Base-by-base conservation (phyloP, 2,888 invertebrate species). In the Sabellastarte sp. region DNA sequence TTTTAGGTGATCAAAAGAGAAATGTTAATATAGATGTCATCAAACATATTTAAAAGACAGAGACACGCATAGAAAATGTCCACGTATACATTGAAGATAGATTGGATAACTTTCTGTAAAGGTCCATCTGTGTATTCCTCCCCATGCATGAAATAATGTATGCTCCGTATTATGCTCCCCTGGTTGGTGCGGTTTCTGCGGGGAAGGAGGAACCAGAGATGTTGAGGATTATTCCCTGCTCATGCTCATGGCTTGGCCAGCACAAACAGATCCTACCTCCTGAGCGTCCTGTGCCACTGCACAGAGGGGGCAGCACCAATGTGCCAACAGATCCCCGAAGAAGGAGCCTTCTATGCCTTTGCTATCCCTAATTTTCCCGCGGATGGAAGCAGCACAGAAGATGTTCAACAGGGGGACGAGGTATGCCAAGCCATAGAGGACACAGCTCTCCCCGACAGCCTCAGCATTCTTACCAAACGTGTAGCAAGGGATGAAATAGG, bases 401-500 rank as follows among this genome's bases (percentile, higher is more conserved):
- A 78, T 63, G 66, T 77, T 76, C 41, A 69, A 64, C 29, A 77
- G 62, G 50, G 78, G 78, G 1, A 78, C 70, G 53, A 76, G 58
- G 57, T 71, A 73, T 3, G 73, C 71, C 10, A 76, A 50, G n/a
- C 77, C 79, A 60, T 78, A 80, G 26, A 81, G 65, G 20, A 79
- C 61, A 63, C 81, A 81, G 60, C 71, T 74, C 31, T 81, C 80
- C 2, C 80, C 80, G 1, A 79, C 78, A 1, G 75, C 73, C 61
- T 81, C 80, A 1, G 79, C 80, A 66, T 77, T 80, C 69, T 80
- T 79, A 3, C 81, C 81, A 56, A 78, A 78, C 55, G 76, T 76
- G 71, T 80, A 80, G 63, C 81, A 81, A 5, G 81, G 81, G 15
- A 76, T 66, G 31, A 80, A 69, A 67, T 76, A 80, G 24, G 79